A percentile compares a stretch with the other conserved stretches of the same genome.
Evolutionary conservation across 1,140 invertebrate genomes (phyloP).

Genomic region (Drosophila obscura): DNA sequence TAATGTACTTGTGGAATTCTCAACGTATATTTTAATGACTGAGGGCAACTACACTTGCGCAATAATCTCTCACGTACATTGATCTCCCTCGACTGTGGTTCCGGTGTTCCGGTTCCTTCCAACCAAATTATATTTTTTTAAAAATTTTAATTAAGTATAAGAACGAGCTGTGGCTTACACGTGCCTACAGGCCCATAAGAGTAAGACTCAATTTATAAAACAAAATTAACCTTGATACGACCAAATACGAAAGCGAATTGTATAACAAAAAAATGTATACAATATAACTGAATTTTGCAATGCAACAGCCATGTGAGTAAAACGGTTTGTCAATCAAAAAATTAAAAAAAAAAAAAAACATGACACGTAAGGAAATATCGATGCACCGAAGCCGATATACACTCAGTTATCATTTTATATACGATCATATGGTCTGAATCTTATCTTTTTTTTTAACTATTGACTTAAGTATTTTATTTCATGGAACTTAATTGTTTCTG

Average conservation of each 20-base stretch:
- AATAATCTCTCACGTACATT: conserved; percentile 22
- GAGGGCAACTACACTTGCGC: conserved; percentile 10
- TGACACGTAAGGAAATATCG: too few species aligned
- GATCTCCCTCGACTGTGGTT: conserved; percentile 21
- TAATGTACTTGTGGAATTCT: too few species aligned
- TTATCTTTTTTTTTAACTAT: too few species aligned
- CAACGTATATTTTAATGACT: too few species aligned
- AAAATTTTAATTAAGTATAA: conserved; percentile 34
- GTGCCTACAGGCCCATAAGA: conserved; percentile 36
- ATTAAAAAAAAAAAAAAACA: conserved; percentile 9
- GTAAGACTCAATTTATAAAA: conserved; percentile 49
- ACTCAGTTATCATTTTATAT: too few species aligned
- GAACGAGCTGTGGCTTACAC: conserved; percentile 53
- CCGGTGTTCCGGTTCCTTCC: conserved; percentile 36
- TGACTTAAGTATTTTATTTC: too few species aligned
- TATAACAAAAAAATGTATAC: conserved; percentile 29
- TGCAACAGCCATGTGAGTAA: conserved; percentile 13
- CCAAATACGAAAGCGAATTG: conserved; percentile 49
- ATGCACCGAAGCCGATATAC: too few species aligned
- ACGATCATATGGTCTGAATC: too few species aligned
- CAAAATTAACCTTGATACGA: conserved; percentile 71
- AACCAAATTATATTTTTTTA: neutral
- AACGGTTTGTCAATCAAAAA: conserved; percentile 21
- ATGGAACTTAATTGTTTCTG: too few species aligned
- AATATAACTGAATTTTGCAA: conserved; percentile 39